Evolutionary conservation across 2,888 invertebrate genomes (phyloP), one percentile per base, ranked within the genome.

Genomic region (Rotaria magnacalcarata): DNA sequence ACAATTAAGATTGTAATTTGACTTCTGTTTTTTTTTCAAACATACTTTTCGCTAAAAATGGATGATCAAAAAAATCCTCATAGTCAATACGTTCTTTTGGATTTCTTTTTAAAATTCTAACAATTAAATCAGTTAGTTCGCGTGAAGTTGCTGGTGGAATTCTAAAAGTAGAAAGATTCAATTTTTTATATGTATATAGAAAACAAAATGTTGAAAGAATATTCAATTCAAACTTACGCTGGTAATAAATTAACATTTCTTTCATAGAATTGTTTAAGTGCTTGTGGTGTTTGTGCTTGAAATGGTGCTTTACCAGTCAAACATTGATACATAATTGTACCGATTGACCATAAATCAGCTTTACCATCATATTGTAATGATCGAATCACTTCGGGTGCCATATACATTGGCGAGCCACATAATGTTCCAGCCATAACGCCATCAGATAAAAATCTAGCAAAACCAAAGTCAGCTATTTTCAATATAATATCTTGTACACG

Each of bases 321-420:
- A 92, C 99, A 99, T 92, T 97, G 97, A 92, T 96, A 97, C 87
- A 99, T 95, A 89, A 99, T 99, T 34, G 98, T 99, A 86, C 99
- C 99, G 89, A 99, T 93, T 88, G 97, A 97, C 98, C 99, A 99
- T 87, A 99, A 93, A 92, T 99, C 99, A 19, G 99, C 99, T 93
- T 99, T 99, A 86, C 97, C 97, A 92, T 97, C 97, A 91, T 99
- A 99, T 90, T 97, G 96, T 88, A 96, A 92, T 4, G 97, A 97
- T 97, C 99, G 98, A 89, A 99, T 99, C 86, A 99, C 97, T 93
- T 98, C 97, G 0, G 97, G 97, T 58, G 97, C 97, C 98, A 99
- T 99, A 91, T 99, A 99, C 99, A 99, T 99, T 24, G 99, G 99
- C 84, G 98, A 99, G 84, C 99, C 99, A 92, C 99, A 99, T 75